Base-by-base conservation (phyloP, 1,140 invertebrate species). In the Polypedilum vanderplanki region DNA sequence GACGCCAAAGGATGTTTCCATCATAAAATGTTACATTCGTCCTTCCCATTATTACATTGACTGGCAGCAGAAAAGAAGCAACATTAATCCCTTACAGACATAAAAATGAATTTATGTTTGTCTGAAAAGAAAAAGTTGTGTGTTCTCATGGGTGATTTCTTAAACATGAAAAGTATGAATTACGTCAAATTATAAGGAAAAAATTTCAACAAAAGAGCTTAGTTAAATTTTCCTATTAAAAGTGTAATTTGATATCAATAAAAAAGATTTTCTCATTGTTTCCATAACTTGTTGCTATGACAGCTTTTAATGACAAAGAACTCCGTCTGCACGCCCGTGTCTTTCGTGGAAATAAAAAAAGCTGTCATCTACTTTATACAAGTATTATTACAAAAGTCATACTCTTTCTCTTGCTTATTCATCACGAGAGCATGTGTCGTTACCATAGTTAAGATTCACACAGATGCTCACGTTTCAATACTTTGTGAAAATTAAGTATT, bases 371-470 rank as follows among this genome's bases (percentile, higher is more conserved):
- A 33, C 24, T 33, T 33, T 33, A 33, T 33, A 33, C 24, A 33
- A 33, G 24, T 33, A 33, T 33, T 33, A 33, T 33, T 33, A 33
- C 24, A 33, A 33, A 33, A 33, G 24, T 33, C 24, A 33, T 33
- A 33, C 24, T 33, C 24, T 33, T 33, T 33, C 24, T 33, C 5
- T 33, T 33, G 24, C 5, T 57, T n/a, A n/a, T n/a, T 15, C 46
- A 57, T 57, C 46, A 57, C 46, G 46, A 57, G 46, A 57, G 46
- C 46, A 57, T n/a, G n/a, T 57, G 46, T 57, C 46, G 46, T 57
- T 57, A n/a, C 46, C 12, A 57, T 57, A 15, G 46, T 33, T 33
- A 33, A 33, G 24, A 33, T 33, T 33, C 24, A 3, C 24, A 3
- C 24, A 57, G 3, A n/a, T n/a, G 46, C 9, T 57, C 9, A 57